Conservation (phyloP, 2,888 invertebrate species). For the Idaea dimidiata region DNA sequence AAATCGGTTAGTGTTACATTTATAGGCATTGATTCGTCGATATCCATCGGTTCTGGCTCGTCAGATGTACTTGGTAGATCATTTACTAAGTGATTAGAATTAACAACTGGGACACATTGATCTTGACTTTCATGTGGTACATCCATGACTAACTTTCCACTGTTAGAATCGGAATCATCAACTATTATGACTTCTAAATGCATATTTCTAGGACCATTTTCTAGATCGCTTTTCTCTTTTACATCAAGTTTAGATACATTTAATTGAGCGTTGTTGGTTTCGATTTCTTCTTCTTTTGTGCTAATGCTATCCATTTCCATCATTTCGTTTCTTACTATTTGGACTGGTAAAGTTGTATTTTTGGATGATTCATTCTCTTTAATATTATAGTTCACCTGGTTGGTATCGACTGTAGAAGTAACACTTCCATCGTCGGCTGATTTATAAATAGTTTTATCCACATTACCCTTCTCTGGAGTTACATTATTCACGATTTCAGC, state of each 20-base stretch:
- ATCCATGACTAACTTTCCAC: slow-evolving; percentile 32
- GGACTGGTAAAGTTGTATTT: neutral
- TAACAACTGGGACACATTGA: slow-evolving; percentile 64
- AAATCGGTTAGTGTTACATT: slow-evolving; percentile 43
- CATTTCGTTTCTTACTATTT: neutral
- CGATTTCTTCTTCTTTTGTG: neutral
- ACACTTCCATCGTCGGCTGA: neutral
- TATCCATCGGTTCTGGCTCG: slow-evolving; percentile 68
- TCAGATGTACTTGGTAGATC: slow-evolving; percentile 36
- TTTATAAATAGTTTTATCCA: neutral
- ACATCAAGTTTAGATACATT: neutral
- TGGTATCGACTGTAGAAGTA: neutral
- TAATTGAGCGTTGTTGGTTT: neutral
- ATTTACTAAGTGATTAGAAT: slow-evolving; percentile 30
- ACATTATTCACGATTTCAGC: slow-evolving; percentile 10
- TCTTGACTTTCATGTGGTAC: slow-evolving; percentile 45
- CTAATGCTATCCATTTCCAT: neutral
- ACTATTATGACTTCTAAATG: slow-evolving; percentile 48
- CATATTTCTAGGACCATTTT: slow-evolving; percentile 41
- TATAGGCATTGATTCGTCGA: slow-evolving; percentile 67
- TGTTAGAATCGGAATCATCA: slow-evolving; percentile 62
- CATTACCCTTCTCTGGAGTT: neutral
- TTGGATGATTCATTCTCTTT: neutral
- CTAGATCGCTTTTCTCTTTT: slow-evolving; percentile 31
- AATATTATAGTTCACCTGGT: neutral